These are phyloP conservation scores for Caenorhabditis virilis DNA, from an alignment of 2,888 invertebrate genomes.

Conservation along the genomic window DNA sequence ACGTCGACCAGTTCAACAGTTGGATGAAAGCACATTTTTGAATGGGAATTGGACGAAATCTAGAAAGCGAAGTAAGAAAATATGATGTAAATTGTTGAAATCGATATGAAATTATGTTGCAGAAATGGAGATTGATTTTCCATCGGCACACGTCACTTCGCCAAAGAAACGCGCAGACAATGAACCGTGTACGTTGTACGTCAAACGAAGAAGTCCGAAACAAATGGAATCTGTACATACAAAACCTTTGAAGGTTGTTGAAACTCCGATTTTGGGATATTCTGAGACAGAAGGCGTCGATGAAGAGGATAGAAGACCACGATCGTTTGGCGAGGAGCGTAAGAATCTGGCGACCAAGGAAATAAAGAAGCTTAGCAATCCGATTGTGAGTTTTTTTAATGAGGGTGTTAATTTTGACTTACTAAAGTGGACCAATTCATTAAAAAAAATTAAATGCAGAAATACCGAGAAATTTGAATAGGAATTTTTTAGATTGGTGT, in stretches of 20 bases:
- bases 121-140: not conserved
- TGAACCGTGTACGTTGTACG: not conserved
- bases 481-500: no score
- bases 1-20: constrained; percentile 6
- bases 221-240: no score
- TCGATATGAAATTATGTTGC: not conserved
- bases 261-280: constrained; percentile 1
- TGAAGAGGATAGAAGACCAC: constrained; percentile 21
- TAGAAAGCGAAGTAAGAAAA: not conserved
- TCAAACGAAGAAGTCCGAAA: no score
- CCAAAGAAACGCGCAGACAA: not conserved
- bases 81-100: no score
- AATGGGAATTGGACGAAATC: constrained; percentile 21
- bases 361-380: constrained; percentile 34
- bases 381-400: no score
- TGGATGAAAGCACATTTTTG: constrained; percentile 25
- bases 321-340: constrained; percentile 14
- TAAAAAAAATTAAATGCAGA: no score
- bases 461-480: no score
- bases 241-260: not conserved
- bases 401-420: no score
- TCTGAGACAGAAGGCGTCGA: not conserved
- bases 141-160: not conserved
- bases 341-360: constrained; percentile 13
- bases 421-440: no score